These are phyloP conservation scores for Lochmaea capreae DNA, from an alignment of 2,888 invertebrate species.

Conservation along the genomic window DNA sequence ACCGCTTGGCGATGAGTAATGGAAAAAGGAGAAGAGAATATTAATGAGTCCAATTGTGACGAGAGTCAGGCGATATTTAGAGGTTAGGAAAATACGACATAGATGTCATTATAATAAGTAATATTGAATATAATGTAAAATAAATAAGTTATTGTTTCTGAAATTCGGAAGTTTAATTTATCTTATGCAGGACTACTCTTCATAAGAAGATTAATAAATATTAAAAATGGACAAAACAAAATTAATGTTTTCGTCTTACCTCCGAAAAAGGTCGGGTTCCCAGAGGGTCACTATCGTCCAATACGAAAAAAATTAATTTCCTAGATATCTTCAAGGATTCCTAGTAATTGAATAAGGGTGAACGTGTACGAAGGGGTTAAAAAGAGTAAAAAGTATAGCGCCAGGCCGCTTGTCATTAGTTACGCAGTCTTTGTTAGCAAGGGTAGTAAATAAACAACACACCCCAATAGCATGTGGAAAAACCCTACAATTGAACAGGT, in stretches of 20 bases:
- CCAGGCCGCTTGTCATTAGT: conserved; percentile 55
- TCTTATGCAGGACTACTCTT: too few relatives aligned
- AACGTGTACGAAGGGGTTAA: conserved; percentile 15
- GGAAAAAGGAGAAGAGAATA: too few relatives aligned
- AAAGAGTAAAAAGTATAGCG: conserved; percentile 33
- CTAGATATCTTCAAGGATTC: conserved; percentile 38
- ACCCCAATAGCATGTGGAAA: conserved; percentile 59
- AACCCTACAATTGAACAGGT: conserved; percentile 60
- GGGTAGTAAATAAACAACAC: conserved; percentile 62
- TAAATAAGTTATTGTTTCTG: too few relatives aligned
- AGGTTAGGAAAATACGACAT: too few relatives aligned
- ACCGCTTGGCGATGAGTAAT: too few relatives aligned
- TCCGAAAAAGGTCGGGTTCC: conserved; percentile 36
- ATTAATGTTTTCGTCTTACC: conserved; percentile 39
- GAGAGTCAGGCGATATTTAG: too few relatives aligned
- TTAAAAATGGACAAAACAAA: conserved; percentile 30
- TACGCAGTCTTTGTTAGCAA: conserved; percentile 58
- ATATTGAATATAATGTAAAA: too few relatives aligned
- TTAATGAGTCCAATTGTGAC: too few relatives aligned
- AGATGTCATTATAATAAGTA: too few relatives aligned
- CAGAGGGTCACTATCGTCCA: conserved; percentile 35
- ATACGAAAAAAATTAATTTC: conserved; percentile 38
- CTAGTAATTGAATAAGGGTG: conserved; percentile 9
- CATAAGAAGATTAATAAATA: conserved; percentile 16
- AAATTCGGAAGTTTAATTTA: too few relatives aligned